Base-by-base conservation (phyloP, 2,113 vertebrate species). In the Strigops habroptila region DNA sequence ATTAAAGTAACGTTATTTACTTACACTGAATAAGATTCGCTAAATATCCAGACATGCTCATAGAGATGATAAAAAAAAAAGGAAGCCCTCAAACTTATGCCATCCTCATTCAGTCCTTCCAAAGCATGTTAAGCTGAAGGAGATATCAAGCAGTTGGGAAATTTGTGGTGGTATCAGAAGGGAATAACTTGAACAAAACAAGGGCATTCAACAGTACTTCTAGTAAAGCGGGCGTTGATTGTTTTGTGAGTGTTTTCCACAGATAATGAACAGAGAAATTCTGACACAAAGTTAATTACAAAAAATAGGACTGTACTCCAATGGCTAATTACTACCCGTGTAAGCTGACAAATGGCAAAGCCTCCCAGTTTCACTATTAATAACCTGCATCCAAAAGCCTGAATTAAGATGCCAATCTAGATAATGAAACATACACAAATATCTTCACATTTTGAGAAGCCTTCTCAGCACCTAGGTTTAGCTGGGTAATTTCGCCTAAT, bases 201-300 rank as follows among this genome's bases (percentile, higher is more conserved):
- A 78, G 53, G 46, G 25, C 52, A 30, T 69, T 62, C 22, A 80
- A 23, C 22, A 68, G 28, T 27, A 48, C 55, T 63, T 77, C 53
- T 43, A 81, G 43, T 31, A 59, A 93, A 95, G 91, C 13, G 25
- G 52, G 67, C 80, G 80, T 16, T 83, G 59, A 79, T 82, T 91
- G 39, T 75, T 97, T 94, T 75, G 57, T 76, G 91, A 95, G 60
- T 86, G 71, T 77, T 96, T 91, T 89, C 53, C 60, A 79, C 68
- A 81, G 88, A 94, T 95, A 97, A 96, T 18, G 64, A 95, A 95
- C 74, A 78, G 73, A 91, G 31, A 84, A 80, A 82, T 90, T 97
- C 90, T 95, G 78, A 86, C 93, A 95, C 31, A 37, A 93, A 96
- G 46, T 95, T 97, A 97, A 97, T 96, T 96, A 90, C 48, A 80